Conservation (phyloP, 2,888 invertebrate genomes). For the Erynnis tages region DNA sequence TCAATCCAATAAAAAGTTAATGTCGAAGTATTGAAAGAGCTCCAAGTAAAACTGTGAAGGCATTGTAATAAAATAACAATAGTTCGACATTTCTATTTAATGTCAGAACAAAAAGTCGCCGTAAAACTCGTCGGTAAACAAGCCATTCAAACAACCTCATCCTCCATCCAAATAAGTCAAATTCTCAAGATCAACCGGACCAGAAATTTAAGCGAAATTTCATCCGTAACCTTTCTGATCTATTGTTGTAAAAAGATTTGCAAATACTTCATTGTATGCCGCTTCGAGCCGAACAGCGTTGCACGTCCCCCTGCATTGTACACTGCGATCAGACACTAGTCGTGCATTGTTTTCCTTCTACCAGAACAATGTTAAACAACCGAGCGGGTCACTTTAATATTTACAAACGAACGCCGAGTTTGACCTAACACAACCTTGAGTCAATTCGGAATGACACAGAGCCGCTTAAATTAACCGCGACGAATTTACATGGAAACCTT, state of each 20-base stretch:
- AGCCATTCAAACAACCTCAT: background rate
- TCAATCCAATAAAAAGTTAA: background rate
- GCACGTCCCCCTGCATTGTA: constrained; percentile 18
- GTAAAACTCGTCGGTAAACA: background rate
- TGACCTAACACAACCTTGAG: background rate
- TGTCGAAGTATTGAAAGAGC: too few species aligned
- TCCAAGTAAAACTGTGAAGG: background rate
- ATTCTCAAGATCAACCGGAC: constrained; percentile 15
- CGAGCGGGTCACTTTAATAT: constrained; percentile 3
- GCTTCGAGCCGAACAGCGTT: constrained; percentile 3
- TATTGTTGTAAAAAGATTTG: constrained; percentile 24
- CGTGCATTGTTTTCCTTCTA: constrained; percentile 17
- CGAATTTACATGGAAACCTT: constrained; percentile 7
- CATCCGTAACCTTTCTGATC: constrained; percentile 23
- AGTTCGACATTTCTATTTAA: background rate
- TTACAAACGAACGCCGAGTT: constrained; percentile 6
- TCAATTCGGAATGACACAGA: background rate
- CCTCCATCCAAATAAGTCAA: constrained; percentile 14
- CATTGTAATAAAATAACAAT: background rate
- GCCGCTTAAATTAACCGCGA: background rate
- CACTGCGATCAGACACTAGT: constrained; percentile 7
- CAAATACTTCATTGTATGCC: constrained; percentile 20
- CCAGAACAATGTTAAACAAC: constrained; percentile 15
- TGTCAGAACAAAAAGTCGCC: background rate
- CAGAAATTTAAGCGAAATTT: constrained; percentile 11